Evolutionary conservation across 1,140 invertebrate species (phyloP).

Genomic region (Aphelenchoides fujianensis): DNA sequence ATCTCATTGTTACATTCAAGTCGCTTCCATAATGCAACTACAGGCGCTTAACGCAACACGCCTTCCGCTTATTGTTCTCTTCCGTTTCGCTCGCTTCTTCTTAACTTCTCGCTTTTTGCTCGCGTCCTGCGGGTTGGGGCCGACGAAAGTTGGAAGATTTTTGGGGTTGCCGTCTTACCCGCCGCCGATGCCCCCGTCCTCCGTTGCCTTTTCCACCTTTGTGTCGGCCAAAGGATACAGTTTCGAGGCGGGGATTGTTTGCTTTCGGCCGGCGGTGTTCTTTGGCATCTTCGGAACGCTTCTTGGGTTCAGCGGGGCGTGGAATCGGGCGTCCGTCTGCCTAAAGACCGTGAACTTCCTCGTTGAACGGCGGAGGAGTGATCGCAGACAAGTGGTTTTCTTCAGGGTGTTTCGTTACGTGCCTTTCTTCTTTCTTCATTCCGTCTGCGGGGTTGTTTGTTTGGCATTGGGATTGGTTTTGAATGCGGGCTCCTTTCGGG

Average conservation of each 20-base stretch:
- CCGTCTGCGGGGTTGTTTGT: too few species aligned
- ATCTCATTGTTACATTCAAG: neutral
- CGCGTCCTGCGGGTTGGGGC: neutral
- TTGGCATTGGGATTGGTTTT: neutral
- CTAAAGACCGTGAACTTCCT: too few species aligned
- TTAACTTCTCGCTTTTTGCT: neutral
- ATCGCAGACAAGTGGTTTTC: too few species aligned
- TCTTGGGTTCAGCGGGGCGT: too few species aligned
- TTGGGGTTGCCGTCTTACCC: neutral
- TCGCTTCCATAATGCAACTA: neutral
- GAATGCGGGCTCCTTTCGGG: neutral
- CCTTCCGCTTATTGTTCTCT: slow-evolving; percentile 1
- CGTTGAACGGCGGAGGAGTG: too few species aligned
- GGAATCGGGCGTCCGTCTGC: too few species aligned
- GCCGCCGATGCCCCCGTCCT: too few species aligned
- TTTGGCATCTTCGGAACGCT: too few species aligned
- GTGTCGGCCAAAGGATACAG: neutral
- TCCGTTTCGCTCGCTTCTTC: slow-evolving; percentile 1
- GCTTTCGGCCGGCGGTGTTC: neutral
- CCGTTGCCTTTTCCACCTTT: too few species aligned
- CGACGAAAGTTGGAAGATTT: neutral
- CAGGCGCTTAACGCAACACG: neutral
- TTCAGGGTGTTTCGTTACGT: too few species aligned
- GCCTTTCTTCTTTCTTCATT: too few species aligned
- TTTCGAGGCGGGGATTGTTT: neutral